These are phyloP conservation scores for Varanus komodoensis DNA, from an alignment of 2,113 vertebrate genomes.

Conservation along the genomic window DNA sequence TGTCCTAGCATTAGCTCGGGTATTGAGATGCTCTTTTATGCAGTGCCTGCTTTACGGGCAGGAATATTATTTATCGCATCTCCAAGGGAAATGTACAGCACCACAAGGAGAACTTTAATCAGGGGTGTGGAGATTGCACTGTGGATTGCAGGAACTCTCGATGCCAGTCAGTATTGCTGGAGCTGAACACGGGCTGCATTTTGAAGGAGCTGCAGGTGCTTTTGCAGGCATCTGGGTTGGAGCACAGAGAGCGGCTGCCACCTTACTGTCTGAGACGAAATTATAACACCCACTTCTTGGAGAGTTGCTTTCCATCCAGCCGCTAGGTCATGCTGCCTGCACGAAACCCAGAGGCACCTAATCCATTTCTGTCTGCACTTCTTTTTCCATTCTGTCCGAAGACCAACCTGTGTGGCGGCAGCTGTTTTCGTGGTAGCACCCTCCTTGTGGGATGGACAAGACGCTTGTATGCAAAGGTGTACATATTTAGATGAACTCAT, in stretches of 20 bases:
- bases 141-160: conserved; percentile 49
- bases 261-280: not conserved
- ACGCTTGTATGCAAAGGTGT: too few relatives aligned
- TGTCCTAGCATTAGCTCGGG: conserved; percentile 55
- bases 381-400: too few relatives aligned
- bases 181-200: conserved; percentile 24
- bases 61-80: conserved; percentile 57
- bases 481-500: too few relatives aligned
- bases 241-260: conserved; percentile 17
- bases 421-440: too few relatives aligned
- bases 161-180: conserved; percentile 53
- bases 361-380: too few relatives aligned
- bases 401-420: too few relatives aligned
- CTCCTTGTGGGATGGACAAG: too few relatives aligned
- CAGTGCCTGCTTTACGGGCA: conserved; percentile 36
- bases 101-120: conserved; percentile 51
- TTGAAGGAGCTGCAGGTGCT: not conserved
- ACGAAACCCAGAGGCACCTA: too few relatives aligned
- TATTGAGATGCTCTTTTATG: conserved; percentile 52
- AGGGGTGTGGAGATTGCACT: conserved; percentile 51
- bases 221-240: too few relatives aligned
- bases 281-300: not conserved
- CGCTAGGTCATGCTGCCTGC: too few relatives aligned
- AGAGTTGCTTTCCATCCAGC: not conserved
- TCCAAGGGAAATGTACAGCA: conserved; percentile 59